Evolutionary conservation across 2,888 invertebrate genomes (phyloP), one percentile per base, ranked within the genome.

Genomic region (Priocnemis perturbator): DNA sequence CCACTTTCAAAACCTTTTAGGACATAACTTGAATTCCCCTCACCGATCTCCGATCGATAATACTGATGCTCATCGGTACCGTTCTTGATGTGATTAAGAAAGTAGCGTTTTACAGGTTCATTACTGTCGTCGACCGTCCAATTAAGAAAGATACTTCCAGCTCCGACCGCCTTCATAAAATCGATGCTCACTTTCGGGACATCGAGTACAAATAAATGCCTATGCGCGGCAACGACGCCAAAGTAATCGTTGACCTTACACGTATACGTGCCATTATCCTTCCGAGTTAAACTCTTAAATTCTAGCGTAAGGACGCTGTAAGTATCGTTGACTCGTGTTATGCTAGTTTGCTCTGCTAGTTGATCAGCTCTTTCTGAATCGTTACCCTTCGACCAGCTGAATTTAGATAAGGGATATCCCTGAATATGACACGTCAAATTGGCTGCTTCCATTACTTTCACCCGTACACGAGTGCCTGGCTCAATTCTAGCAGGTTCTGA

Each of bases 111-210:
- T 20, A 95, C 91, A 0, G 93, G 93, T 60, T 93, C 93, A 84
- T 96, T 96, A 71, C 95, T 95, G 70, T 94, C 92, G 69, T 93
- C 92, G 0, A 95, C 91, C 0, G 95, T 96, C 96, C 96, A 96
- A 85, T 96, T 96, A 0, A 96, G 86, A 87, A 92, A 97, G 55
- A 97, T 92, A 86, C 94, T 93, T 7, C 92, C 91, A 0, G 93
- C 92, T 61, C 94, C 95, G 19, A 96, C 94, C 0, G 95, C 93
- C 86, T 94, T 94, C 0, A 94, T 93, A 68, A 92, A 92, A 81
- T 94, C 93, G 73, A 96, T 92, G 59, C 90, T 91, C 0, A 96
- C 91, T 85, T 93, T 92, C 0, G 96, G 96, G 67, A 91, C 91
- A 77, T 94, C 94, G 77, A 93, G 90, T 0, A 96, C 93, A 48